Conservation (phyloP, 1,140 invertebrate species). For the Bombus polaris region DNA sequence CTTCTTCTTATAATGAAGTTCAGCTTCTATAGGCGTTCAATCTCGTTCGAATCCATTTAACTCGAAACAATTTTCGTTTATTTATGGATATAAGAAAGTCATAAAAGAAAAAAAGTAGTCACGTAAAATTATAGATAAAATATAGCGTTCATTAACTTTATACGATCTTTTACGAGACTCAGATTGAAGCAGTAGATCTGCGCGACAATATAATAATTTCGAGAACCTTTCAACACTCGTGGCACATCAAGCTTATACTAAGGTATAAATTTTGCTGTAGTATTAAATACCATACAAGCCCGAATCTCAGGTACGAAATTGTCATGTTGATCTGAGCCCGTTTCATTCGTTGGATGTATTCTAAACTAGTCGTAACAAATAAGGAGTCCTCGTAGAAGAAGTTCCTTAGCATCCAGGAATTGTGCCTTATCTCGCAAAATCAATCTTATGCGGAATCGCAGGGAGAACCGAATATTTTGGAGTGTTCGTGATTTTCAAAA, state of each 20-base stretch:
- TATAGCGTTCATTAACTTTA: neutral
- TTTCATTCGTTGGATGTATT: slow-evolving; percentile 27
- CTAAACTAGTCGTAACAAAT: slow-evolving; percentile 31
- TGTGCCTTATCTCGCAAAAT: slow-evolving; percentile 28
- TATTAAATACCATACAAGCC: slow-evolving; percentile 13
- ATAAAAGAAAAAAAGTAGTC: neutral
- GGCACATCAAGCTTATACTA: neutral
- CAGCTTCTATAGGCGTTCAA: neutral
- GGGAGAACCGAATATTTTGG: neutral
- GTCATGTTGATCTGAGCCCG: slow-evolving; percentile 17
- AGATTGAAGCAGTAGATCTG: neutral
- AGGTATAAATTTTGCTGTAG: slow-evolving; percentile 17
- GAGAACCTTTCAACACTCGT: neutral
- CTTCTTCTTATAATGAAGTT: neutral
- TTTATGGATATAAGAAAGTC: neutral
- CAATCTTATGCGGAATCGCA: neutral
- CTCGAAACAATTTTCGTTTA: neutral
- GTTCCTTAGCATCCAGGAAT: slow-evolving; percentile 1
- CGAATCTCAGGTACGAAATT: slow-evolving; percentile 13
- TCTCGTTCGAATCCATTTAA: neutral
- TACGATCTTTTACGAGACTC: no score
- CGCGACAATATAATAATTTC: slow-evolving; percentile 20
- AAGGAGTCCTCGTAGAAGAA: slow-evolving; percentile 3
- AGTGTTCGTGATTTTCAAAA: neutral
- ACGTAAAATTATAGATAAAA: neutral